Percentiles rank a stretch among this genome's conserved stretches.
Evolutionary conservation across 2,113 vertebrate species (phyloP).

Genomic region (Phyllostomus discolor): DNA sequence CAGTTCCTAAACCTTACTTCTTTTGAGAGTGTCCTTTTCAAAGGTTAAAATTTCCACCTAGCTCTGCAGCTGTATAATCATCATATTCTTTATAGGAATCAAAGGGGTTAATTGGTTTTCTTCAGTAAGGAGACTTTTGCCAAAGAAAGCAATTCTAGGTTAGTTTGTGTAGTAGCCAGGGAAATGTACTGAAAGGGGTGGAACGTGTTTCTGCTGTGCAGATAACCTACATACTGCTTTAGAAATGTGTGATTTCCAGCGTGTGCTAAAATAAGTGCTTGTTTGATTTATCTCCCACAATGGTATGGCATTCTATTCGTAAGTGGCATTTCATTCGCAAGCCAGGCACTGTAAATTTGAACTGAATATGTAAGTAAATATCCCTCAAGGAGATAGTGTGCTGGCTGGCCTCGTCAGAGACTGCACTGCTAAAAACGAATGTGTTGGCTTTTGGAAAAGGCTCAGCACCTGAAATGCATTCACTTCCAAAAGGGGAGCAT

Average conservation of each 20-base stretch:
- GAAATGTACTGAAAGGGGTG: slow-evolving; percentile 22
- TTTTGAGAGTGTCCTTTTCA: not conserved
- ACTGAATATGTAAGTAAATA: slow-evolving; percentile 75
- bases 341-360: slow-evolving; percentile 74
- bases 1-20: not conserved
- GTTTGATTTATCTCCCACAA: slow-evolving; percentile 74
- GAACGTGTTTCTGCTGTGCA: slow-evolving; percentile 55
- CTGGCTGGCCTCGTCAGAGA: slow-evolving; percentile 42
- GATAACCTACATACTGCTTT: slow-evolving; percentile 65
- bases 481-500: not conserved
- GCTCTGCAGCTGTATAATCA: not conserved
- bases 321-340: slow-evolving; percentile 73
- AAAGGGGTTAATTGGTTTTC: slow-evolving; percentile 54
- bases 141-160: slow-evolving; percentile 40
- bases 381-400: slow-evolving; percentile 61
- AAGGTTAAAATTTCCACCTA: not conserved
- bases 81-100: slow-evolving; percentile 32
- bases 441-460: slow-evolving; percentile 29
- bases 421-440: not conserved
- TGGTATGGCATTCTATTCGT: slow-evolving; percentile 70
- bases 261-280: slow-evolving; percentile 66
- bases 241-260: slow-evolving; percentile 64
- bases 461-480: slow-evolving; percentile 18
- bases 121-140: slow-evolving; percentile 41
- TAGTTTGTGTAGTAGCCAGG: slow-evolving; percentile 55